These are phyloP conservation scores for Metellina segmentata DNA, from an alignment of 2,888 invertebrate genomes.

Conservation along the genomic window DNA sequence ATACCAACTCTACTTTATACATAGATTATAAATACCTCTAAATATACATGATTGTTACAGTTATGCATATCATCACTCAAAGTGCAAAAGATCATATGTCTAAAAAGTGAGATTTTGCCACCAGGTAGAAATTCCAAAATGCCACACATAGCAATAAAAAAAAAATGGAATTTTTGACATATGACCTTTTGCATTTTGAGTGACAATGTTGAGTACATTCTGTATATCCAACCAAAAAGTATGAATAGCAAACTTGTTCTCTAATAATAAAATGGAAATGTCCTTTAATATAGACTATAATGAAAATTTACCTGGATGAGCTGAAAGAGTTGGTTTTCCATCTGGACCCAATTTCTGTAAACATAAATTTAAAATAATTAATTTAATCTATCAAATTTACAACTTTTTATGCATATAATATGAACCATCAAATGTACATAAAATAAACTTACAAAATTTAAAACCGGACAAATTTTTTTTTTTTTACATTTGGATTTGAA, in stretches of 20 bases:
- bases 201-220: too few species aligned
- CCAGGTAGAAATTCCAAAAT: too few species aligned
- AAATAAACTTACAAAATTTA: background rate
- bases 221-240: background rate
- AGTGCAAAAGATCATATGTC: too few species aligned
- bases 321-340: constrained; percentile 91
- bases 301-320: constrained; percentile 88
- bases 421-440: background rate
- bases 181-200: too few species aligned
- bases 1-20: too few species aligned
- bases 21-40: too few species aligned
- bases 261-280: background rate
- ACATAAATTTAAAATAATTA: constrained; percentile 69
- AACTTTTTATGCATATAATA: background rate
- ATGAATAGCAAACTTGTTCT: background rate
- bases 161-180: too few species aligned
- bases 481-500: background rate
- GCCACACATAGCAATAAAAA: too few species aligned
- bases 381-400: background rate
- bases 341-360: constrained; percentile 89
- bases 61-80: too few species aligned
- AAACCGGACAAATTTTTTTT: background rate
- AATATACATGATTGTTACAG: too few species aligned
- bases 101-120: too few species aligned
- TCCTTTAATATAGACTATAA: background rate